Evolutionary conservation across 1,140 invertebrate genomes (phyloP).

Genomic region (Habropoda laboriosa): DNA sequence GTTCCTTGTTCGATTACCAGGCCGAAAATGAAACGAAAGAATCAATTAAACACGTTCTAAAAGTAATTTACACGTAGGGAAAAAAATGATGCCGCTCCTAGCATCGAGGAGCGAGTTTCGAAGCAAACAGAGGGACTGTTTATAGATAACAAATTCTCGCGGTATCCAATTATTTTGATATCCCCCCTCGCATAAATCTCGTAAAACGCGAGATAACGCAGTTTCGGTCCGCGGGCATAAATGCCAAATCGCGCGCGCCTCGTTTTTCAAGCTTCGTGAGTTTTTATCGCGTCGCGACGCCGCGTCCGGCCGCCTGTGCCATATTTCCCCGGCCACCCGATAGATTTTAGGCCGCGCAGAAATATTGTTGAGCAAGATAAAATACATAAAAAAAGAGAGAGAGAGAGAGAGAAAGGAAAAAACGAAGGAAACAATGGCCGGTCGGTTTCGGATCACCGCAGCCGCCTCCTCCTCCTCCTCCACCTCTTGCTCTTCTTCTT

Average conservation of each 20-base stretch:
- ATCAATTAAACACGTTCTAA: neutral
- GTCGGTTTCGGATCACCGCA: conserved; percentile 56
- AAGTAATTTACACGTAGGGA: neutral
- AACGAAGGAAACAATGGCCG: conserved; percentile 13
- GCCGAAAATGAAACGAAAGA: neutral
- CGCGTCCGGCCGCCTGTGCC: conserved; percentile 50
- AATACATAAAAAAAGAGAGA: conserved; percentile 24
- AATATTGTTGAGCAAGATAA: conserved; percentile 54
- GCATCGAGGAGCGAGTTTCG: no score
- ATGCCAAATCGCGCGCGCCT: conserved; percentile 19
- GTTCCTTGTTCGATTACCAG: neutral
- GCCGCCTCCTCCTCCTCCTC: neutral
- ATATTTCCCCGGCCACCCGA: conserved; percentile 58
- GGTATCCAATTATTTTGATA: conserved; percentile 51
- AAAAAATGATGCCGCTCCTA: neutral
- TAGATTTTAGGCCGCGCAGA: conserved; percentile 55
- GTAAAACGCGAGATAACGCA: conserved; percentile 36
- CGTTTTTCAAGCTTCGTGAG: conserved; percentile 65
- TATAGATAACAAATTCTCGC: conserved; percentile 47
- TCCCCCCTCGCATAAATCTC: conserved; percentile 32
- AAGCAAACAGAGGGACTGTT: neutral
- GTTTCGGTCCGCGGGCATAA: conserved; percentile 42
- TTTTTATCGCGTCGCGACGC: conserved; percentile 62
- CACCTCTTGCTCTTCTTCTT: conserved; percentile 10
- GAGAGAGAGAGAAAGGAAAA: conserved; percentile 25